Conservation (phyloP, 2,888 invertebrate genomes). For the Sipunculus nudus region DNA sequence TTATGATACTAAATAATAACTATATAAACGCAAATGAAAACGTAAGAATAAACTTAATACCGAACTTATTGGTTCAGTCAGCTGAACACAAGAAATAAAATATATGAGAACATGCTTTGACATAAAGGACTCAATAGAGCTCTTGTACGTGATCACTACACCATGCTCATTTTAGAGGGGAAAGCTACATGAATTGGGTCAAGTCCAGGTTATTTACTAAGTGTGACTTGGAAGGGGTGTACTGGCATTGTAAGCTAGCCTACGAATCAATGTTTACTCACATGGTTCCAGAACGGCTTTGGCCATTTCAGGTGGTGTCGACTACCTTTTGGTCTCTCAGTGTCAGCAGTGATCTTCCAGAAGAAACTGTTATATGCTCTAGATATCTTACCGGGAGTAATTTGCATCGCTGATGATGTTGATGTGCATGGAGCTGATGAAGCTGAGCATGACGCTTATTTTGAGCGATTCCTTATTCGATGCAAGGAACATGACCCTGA, state of each 20-base stretch:
- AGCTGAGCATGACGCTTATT: too few species aligned
- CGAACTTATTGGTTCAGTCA: too few species aligned
- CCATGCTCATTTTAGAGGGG: conserved; percentile 32
- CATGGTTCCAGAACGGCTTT: conserved; percentile 18
- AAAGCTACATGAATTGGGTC: conserved; percentile 20
- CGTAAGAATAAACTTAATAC: too few species aligned
- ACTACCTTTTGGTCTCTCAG: conserved; percentile 33
- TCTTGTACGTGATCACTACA: conserved; percentile 25
- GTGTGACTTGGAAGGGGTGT: conserved; percentile 19
- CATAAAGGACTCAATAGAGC: conserved; percentile 29
- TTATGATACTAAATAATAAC: too few species aligned
- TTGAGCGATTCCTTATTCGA: conserved; percentile 14
- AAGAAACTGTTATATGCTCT: conserved; percentile 24
- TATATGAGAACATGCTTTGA: conserved; percentile 28
- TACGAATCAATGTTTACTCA: conserved; percentile 24
- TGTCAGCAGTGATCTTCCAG: conserved; percentile 30
- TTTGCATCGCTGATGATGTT: conserved; percentile 32
- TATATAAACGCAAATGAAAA: too few species aligned
- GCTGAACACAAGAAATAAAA: too few species aligned
- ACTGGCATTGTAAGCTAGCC: conserved; percentile 27
- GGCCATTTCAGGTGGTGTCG: conserved; percentile 27
- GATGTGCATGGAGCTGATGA: conserved; percentile 36
- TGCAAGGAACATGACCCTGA: conserved; percentile 6
- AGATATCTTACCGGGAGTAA: conserved; percentile 28
- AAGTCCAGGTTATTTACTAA: conserved; percentile 28